Evolutionary conservation across 2,888 invertebrate genomes (phyloP).

Genomic region (Eurytoma californica): DNA sequence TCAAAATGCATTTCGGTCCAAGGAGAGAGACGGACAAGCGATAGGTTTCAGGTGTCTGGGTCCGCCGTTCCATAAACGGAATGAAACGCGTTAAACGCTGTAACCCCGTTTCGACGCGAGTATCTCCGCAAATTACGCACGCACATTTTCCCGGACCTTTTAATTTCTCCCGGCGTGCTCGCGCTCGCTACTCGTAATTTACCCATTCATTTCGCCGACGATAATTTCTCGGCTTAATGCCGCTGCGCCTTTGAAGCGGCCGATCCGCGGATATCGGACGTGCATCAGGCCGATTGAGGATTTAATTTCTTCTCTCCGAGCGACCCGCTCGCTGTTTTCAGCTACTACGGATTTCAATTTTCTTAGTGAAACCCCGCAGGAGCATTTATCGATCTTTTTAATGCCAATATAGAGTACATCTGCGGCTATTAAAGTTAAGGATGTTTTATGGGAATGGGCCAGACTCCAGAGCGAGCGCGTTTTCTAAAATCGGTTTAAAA

Average conservation of each 20-base stretch:
- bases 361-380: slow-evolving; percentile 9
- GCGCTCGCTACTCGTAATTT: slow-evolving; percentile 16
- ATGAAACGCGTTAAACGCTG: slow-evolving; percentile 25
- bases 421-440: too few species aligned
- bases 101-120: slow-evolving; percentile 33
- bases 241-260: slow-evolving; percentile 7
- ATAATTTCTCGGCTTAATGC: slow-evolving; percentile 37
- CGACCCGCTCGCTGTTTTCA: slow-evolving; percentile 20
- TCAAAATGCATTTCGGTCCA: background rate
- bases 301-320: background rate
- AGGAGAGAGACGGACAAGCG: background rate
- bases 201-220: slow-evolving; percentile 36
- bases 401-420: too few species aligned
- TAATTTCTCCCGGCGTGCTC: slow-evolving; percentile 23
- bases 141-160: slow-evolving; percentile 30
- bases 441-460: too few species aligned
- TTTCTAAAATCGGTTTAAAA: too few species aligned
- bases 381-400: background rate
- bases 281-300: background rate
- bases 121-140: slow-evolving; percentile 27
- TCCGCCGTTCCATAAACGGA: slow-evolving; percentile 7
- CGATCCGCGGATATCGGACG: slow-evolving; percentile 21
- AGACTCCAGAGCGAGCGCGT: too few species aligned
- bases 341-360: slow-evolving; percentile 30
- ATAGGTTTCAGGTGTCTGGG: background rate